These are phyloP conservation scores for Diorhabda sublineata DNA, from an alignment of 1,140 invertebrate species.

Conservation along the genomic window DNA sequence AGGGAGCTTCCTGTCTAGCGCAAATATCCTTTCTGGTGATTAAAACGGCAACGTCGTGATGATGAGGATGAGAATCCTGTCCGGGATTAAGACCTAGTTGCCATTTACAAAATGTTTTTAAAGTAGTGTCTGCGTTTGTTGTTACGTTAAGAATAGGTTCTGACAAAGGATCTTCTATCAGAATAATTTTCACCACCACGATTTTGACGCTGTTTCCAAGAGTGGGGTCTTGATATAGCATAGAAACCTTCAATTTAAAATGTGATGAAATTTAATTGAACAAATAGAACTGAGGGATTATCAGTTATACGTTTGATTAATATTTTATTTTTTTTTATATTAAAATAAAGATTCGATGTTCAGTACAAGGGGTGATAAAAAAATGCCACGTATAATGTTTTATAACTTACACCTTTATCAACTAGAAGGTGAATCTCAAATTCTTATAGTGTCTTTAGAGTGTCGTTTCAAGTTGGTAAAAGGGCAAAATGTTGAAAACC, in stretches of 20 bases:
- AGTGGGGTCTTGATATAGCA: conserved; percentile 79
- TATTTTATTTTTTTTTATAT: too few relatives aligned
- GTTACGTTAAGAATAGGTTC: conserved; percentile 71
- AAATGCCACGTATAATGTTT: too few relatives aligned
- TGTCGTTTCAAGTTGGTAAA: too few relatives aligned
- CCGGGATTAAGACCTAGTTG: conserved; percentile 74
- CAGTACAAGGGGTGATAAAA: too few relatives aligned
- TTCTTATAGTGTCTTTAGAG: too few relatives aligned
- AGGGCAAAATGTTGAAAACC: too few relatives aligned
- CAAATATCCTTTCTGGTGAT: conserved; percentile 88
- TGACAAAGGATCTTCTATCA: conserved; percentile 65
- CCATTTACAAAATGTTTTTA: conserved; percentile 84
- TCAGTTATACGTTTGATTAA: neutral
- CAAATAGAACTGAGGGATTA: too few relatives aligned
- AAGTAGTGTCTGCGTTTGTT: conserved; percentile 75
- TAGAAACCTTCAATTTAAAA: conserved; percentile 57
- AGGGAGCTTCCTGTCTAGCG: conserved; percentile 68
- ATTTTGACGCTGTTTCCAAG: conserved; percentile 88
- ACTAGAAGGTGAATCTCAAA: too few relatives aligned
- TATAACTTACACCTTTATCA: too few relatives aligned
- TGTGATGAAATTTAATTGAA: too few relatives aligned
- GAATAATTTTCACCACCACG: conserved; percentile 76
- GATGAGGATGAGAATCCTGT: conserved; percentile 77
- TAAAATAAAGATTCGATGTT: too few relatives aligned
- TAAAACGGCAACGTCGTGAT: conserved; percentile 90